A percentile compares a stretch with the other conserved stretches of the same genome.
Evolutionary conservation across 2,797 vertebrate genomes (phyloP).

Genomic region (Acanthurus tractus): DNA sequence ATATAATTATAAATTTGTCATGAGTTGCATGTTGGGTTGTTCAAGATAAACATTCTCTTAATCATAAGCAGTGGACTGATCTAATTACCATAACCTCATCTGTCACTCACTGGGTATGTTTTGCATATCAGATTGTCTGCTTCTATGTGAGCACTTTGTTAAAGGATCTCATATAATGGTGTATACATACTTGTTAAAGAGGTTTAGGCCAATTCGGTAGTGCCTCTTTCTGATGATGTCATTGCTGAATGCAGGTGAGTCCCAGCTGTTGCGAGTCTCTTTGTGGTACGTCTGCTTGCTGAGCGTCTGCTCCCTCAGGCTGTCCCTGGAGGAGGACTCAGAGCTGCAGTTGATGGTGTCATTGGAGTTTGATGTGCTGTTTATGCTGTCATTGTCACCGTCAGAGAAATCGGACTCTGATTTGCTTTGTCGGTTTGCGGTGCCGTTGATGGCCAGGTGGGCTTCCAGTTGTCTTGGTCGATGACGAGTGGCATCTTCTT

Average conservation of each 20-base stretch:
- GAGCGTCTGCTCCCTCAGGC: conserved; percentile 95
- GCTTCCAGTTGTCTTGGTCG: conserved; percentile 88
- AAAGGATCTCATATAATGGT: not conserved
- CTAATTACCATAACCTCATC: conserved; percentile 2
- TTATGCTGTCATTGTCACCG: conserved; percentile 97
- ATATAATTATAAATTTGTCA: conserved; percentile 11
- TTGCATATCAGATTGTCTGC: not conserved
- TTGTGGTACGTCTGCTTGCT: conserved; percentile 99
- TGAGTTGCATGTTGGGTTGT: not conserved
- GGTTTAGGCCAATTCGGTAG: conserved; percentile 97
- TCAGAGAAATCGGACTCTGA: conserved; percentile 98
- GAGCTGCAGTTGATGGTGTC: conserved; percentile 99
- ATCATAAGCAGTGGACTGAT: conserved; percentile 1
- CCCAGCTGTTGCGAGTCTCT: conserved; percentile 98
- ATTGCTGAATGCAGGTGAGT: conserved; percentile 97
- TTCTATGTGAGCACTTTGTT: not conserved
- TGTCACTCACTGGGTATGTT: not conserved
- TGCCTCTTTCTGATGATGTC: conserved; percentile 97
- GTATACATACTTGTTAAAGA: conserved; percentile 96
- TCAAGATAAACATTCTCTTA: not conserved
- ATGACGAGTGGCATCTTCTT: conserved; percentile 84
- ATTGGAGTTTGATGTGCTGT: conserved; percentile 98
- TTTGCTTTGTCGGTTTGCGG: conserved; percentile 94
- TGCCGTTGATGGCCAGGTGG: conserved; percentile 95
- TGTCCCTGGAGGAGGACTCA: conserved; percentile 95